Evolutionary conservation across 2,797 vertebrate species (phyloP).

Genomic region (Xiphophorus birchmanni): DNA sequence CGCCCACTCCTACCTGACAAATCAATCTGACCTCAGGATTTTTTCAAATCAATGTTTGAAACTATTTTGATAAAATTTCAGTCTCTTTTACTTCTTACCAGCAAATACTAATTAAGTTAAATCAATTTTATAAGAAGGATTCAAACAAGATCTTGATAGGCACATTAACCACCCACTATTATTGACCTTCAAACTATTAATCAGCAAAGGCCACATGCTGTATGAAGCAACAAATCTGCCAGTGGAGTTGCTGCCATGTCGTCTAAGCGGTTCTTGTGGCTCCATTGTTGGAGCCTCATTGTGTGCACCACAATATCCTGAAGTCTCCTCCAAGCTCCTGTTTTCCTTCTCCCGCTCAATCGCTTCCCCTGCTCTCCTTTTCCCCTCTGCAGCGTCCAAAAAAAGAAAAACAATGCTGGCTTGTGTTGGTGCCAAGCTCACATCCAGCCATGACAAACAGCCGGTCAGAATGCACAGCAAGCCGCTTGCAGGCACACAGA

Average conservation of each 20-base stretch:
- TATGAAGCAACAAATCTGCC: constrained; percentile 43
- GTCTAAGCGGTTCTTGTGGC: constrained; percentile 42
- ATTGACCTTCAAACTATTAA: not conserved
- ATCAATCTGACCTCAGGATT: not conserved
- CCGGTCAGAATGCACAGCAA: constrained; percentile 19
- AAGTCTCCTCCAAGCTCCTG: constrained; percentile 37
- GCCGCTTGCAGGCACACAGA: not conserved
- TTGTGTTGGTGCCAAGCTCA: constrained; percentile 55
- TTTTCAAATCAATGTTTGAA: not conserved
- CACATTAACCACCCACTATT: constrained; percentile 11
- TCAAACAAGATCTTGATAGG: not conserved
- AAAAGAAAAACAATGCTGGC: constrained; percentile 52
- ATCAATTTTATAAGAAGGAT: not conserved
- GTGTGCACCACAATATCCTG: constrained; percentile 15
- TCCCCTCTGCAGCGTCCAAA: constrained; percentile 43
- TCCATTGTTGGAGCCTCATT: constrained; percentile 37
- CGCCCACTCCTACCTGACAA: too few species aligned
- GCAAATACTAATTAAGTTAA: not conserved
- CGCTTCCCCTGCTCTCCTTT: not conserved
- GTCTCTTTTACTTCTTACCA: not conserved
- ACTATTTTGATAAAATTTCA: not conserved
- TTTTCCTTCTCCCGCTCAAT: constrained; percentile 28
- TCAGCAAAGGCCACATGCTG: constrained; percentile 17
- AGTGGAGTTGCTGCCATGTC: constrained; percentile 22
- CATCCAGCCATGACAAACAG: constrained; percentile 60